Conservation (phyloP, 2,797 vertebrate species). For the Meriones psammophilus region DNA sequence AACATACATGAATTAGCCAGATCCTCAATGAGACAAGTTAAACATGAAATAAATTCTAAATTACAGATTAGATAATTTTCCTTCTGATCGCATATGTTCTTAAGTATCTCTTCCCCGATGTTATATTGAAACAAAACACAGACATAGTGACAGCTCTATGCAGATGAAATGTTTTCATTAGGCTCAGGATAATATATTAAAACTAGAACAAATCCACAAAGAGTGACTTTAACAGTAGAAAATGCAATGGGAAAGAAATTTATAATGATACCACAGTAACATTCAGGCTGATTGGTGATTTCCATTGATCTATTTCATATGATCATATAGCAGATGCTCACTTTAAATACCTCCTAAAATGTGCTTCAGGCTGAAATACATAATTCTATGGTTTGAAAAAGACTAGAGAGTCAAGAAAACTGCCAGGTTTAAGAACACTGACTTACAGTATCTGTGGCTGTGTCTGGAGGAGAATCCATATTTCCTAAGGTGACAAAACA, state of each 20-base stretch:
- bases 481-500: not conserved
- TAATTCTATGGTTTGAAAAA: constrained; percentile 24
- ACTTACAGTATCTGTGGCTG: not conserved
- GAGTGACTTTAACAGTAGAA: constrained; percentile 75
- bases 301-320: not conserved
- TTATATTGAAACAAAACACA: constrained; percentile 84
- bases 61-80: constrained; percentile 77
- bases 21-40: constrained; percentile 72
- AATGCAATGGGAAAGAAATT: constrained; percentile 81
- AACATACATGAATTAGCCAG: constrained; percentile 60
- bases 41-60: constrained; percentile 77
- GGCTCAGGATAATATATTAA: constrained; percentile 77
- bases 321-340: constrained; percentile 29
- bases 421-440: not conserved
- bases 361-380: constrained; percentile 7
- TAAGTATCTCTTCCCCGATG: constrained; percentile 78
- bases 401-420: not conserved
- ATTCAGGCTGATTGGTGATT: constrained; percentile 53
- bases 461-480: not conserved
- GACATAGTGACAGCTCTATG: constrained; percentile 81
- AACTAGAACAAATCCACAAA: constrained; percentile 83
- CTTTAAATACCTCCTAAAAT: constrained; percentile 54
- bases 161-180: constrained; percentile 85
- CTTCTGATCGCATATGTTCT: constrained; percentile 77
- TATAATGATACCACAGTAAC: constrained; percentile 69